These are phyloP conservation scores for Gonioctena quinquepunctata DNA, from an alignment of 1,140 invertebrate genomes.

Conservation along the genomic window DNA sequence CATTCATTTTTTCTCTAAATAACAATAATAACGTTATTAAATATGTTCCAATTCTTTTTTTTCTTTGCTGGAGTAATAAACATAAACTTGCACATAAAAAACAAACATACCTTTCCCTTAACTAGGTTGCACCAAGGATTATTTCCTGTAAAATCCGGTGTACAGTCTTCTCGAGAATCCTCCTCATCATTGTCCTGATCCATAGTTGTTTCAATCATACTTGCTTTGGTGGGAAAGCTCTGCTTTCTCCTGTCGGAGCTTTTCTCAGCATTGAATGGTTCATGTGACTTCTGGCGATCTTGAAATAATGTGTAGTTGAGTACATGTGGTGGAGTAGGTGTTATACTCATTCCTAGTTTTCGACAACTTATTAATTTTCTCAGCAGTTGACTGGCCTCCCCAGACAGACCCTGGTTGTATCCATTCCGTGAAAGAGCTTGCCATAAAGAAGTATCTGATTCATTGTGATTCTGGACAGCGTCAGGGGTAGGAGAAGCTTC, in stretches of 20 bases:
- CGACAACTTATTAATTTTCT: conserved; percentile 74
- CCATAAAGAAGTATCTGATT: conserved; percentile 38
- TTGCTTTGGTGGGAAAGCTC: conserved; percentile 70
- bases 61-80: no score
- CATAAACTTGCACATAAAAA: no score
- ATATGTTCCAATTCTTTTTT: no score
- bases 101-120: conserved; percentile 43
- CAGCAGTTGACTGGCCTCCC: conserved; percentile 73
- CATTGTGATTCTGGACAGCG: conserved; percentile 7
- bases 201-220: conserved; percentile 22
- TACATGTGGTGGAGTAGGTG: conserved; percentile 57
- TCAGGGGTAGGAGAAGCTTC: conserved; percentile 45
- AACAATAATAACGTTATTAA: no score
- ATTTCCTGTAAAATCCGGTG: conserved; percentile 51
- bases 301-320: conserved; percentile 33
- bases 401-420: conserved; percentile 48
- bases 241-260: conserved; percentile 71
- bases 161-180: conserved; percentile 35
- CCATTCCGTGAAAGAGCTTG: conserved; percentile 43
- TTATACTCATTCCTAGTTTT: conserved; percentile 66
- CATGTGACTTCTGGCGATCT: conserved; percentile 1
- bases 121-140: conserved; percentile 53
- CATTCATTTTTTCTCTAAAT: no score
- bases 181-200: conserved; percentile 29
- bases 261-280: conserved; percentile 47